These are phyloP conservation scores for Augiades crinisus DNA, from an alignment of 2,888 invertebrate genomes.

Conservation along the genomic window DNA sequence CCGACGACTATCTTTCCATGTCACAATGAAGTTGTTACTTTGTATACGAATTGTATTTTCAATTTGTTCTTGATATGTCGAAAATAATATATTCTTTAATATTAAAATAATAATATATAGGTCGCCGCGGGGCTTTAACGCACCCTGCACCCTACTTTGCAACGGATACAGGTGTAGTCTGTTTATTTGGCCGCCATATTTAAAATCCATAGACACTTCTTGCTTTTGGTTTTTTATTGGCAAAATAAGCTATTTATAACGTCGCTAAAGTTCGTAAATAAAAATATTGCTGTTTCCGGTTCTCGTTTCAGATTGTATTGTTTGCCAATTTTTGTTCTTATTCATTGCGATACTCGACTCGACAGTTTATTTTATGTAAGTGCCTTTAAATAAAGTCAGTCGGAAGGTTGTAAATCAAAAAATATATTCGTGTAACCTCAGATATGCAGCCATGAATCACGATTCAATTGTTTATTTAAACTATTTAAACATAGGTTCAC, in stretches of 20 bases:
- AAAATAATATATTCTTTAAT: conserved; percentile 7
- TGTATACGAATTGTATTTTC: conserved; percentile 7
- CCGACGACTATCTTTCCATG: no score
- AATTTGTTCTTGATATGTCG: conserved; percentile 15
- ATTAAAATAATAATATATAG: no score
- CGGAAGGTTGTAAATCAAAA: background rate
- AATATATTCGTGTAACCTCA: conserved; percentile 8
- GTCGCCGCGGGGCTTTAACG: conserved; percentile 14
- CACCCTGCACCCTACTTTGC: conserved; percentile 30
- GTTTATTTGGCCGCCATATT: conserved; percentile 49
- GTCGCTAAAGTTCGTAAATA: conserved; percentile 5
- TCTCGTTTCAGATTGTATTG: background rate
- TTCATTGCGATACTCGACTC: background rate
- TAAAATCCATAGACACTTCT: conserved; percentile 47
- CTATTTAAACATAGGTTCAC: conserved; percentile 52
- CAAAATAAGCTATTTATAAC: conserved; percentile 10
- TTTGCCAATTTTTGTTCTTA: conserved; percentile 1
- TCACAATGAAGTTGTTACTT: conserved; percentile 17
- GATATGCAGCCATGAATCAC: conserved; percentile 40
- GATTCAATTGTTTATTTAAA: conserved; percentile 51
- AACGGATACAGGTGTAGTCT: conserved; percentile 67
- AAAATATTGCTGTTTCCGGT: conserved; percentile 11
- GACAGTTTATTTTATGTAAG: background rate
- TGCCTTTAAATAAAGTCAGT: background rate
- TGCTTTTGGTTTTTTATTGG: conserved; percentile 7